These are phyloP conservation scores for Latrodectus hesperus DNA, from an alignment of 2,888 invertebrate species.

Conservation along the genomic window DNA sequence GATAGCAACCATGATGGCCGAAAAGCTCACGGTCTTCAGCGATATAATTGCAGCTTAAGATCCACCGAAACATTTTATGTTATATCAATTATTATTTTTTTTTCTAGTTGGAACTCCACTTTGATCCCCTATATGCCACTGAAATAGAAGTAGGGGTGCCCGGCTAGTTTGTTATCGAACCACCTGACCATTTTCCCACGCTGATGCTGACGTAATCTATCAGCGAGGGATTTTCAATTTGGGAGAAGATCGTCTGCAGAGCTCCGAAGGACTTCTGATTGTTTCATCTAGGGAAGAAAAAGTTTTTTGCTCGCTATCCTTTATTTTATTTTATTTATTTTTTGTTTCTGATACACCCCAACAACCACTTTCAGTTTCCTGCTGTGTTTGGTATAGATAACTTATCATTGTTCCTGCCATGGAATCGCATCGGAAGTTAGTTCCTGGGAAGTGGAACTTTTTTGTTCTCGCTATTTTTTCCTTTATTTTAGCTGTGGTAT, in stretches of 20 bases:
- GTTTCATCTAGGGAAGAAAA: constrained; percentile 28
- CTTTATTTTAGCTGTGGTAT: not conserved
- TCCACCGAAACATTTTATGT: not conserved
- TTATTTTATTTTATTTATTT: too few species aligned
- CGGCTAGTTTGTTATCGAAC: constrained; percentile 7
- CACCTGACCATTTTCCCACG: constrained; percentile 27
- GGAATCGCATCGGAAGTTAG: not conserved
- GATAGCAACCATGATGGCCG: too few species aligned
- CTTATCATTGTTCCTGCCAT: constrained; percentile 27
- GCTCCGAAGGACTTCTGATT: constrained; percentile 35
- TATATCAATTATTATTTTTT: not conserved
- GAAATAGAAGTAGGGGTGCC: not conserved
- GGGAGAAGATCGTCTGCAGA: constrained; percentile 12
- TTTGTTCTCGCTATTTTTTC: not conserved
- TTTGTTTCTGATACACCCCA: not conserved
- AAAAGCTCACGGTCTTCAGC: too few species aligned
- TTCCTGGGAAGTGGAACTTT: not conserved
- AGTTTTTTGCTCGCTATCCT: not conserved
- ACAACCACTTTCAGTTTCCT: not conserved
- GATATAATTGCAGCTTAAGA: too few species aligned
- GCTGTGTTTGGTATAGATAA: constrained; percentile 26
- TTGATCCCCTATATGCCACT: not conserved
- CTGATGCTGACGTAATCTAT: constrained; percentile 14
- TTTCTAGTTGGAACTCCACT: not conserved
- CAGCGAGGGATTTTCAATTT: constrained; percentile 53